Conservation (phyloP, 1,140 invertebrate species). For the Plutomurus gul region DNA sequence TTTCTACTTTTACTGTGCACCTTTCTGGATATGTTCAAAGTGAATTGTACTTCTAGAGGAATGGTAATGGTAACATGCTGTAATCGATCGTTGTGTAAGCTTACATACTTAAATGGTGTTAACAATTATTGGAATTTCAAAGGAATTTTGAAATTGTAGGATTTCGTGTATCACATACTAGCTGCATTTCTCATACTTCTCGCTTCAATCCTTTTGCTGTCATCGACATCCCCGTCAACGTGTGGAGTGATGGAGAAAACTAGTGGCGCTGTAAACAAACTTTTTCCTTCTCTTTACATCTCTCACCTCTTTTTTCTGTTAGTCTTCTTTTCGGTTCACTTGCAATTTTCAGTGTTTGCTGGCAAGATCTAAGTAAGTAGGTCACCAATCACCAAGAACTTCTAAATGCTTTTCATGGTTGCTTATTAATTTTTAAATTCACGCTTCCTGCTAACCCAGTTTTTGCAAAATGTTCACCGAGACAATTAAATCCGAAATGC, state of each 20-base stretch:
- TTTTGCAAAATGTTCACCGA: no score
- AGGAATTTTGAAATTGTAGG: constrained; percentile 11
- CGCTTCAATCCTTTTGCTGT: constrained; percentile 29
- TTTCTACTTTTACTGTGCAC: constrained; percentile 39
- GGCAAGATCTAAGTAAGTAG: no score
- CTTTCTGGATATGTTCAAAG: constrained; percentile 41
- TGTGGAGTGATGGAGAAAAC: constrained; percentile 46
- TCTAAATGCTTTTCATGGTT: no score
- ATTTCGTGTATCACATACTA: constrained; percentile 39
- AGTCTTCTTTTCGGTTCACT: no score
- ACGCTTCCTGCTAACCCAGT: no score
- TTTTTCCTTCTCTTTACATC: no score
- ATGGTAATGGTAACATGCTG: constrained; percentile 1
- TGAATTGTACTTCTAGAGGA: constrained; percentile 40
- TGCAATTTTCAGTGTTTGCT: no score
- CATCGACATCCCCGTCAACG: background rate
- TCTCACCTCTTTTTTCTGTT: background rate
- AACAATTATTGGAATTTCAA: background rate
- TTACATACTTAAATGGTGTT: background rate
- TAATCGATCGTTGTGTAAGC: background rate
- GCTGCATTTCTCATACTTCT: background rate
- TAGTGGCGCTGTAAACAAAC: constrained; percentile 34
- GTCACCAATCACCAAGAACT: no score
- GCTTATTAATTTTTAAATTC: no score
- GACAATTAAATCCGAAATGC: no score